phyloP scores from a whole-genome alignment of 1,140 invertebrate species.

The Drosophila grimshawi region DNA sequence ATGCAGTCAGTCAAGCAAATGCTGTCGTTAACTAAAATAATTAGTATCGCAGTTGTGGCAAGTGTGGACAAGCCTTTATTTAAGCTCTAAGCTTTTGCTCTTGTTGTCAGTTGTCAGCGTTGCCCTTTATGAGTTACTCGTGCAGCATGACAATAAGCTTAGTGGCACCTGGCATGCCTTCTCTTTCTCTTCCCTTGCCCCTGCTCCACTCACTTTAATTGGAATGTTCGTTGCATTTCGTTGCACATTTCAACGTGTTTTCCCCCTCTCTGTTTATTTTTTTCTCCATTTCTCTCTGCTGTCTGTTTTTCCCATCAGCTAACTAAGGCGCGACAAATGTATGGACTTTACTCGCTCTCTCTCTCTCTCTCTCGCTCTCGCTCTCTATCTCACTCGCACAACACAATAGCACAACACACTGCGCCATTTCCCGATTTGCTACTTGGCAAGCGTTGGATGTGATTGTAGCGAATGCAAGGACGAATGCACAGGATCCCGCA shows the following conservation, averaged over 20 bases:
- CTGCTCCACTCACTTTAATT: conserved; percentile 38
- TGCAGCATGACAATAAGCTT: conserved; percentile 44
- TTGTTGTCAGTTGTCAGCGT: conserved; percentile 13
- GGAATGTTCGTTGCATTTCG: conserved; percentile 28
- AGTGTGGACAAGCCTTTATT: neutral
- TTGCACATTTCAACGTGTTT: conserved; percentile 44
- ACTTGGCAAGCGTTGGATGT: conserved; percentile 57
- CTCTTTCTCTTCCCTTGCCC: neutral
- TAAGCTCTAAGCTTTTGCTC: neutral
- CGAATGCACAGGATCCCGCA: conserved; percentile 75
- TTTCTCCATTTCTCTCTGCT: conserved; percentile 31
- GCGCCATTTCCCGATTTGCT: conserved; percentile 51
- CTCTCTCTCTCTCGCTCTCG: neutral
- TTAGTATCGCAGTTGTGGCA: conserved; percentile 19
- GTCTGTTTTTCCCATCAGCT: conserved; percentile 35
- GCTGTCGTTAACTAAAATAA: neutral
- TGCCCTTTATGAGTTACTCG: conserved; percentile 14
- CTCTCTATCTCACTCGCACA: neutral
- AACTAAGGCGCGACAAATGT: conserved; percentile 65
- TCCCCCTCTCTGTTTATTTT: neutral
- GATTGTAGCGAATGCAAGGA: conserved; percentile 78
- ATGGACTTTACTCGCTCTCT: conserved; percentile 48
- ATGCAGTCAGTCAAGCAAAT: conserved; percentile 3
- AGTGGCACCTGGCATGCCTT: conserved; percentile 15
- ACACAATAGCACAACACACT: conserved; percentile 29